These are phyloP conservation scores for Pitta sordida DNA, from an alignment of 2,113 vertebrate genomes.

Conservation along the genomic window DNA sequence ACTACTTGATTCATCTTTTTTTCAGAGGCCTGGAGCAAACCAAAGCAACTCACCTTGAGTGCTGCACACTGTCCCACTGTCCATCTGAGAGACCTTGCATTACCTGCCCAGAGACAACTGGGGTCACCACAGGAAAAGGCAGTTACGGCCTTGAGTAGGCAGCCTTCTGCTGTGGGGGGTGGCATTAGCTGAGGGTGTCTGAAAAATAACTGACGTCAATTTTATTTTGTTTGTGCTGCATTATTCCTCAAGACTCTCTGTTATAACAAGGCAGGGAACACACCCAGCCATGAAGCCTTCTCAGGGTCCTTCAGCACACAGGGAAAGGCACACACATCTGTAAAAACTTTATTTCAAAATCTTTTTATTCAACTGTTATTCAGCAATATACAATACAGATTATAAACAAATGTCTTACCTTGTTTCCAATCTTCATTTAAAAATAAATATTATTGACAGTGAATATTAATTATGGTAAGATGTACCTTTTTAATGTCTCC, in stretches of 20 bases:
- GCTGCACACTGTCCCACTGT: neutral
- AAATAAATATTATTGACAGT: constrained; percentile 95
- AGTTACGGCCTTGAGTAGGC: neutral
- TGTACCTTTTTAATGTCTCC: constrained; percentile 78
- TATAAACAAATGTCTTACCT: constrained; percentile 89
- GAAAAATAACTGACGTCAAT: neutral
- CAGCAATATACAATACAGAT: constrained; percentile 87
- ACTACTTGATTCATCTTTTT: neutral
- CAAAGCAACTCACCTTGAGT: neutral
- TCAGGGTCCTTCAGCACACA: neutral
- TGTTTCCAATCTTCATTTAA: constrained; percentile 90
- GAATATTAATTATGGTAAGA: constrained; percentile 84
- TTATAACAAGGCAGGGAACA: neutral
- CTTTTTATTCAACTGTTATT: constrained; percentile 87
- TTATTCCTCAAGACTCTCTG: neutral
- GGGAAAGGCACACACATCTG: constrained; percentile 33
- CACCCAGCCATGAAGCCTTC: neutral
- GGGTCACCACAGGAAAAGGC: neutral
- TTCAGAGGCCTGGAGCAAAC: neutral
- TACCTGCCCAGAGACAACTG: neutral
- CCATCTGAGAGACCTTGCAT: neutral
- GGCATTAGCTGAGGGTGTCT: neutral
- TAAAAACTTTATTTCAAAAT: constrained; percentile 83
- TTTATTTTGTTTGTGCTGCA: neutral
- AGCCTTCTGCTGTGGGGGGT: neutral